Base-by-base conservation (phyloP, 2,888 invertebrate species). In the Sceliomorpha sp. region DNA sequence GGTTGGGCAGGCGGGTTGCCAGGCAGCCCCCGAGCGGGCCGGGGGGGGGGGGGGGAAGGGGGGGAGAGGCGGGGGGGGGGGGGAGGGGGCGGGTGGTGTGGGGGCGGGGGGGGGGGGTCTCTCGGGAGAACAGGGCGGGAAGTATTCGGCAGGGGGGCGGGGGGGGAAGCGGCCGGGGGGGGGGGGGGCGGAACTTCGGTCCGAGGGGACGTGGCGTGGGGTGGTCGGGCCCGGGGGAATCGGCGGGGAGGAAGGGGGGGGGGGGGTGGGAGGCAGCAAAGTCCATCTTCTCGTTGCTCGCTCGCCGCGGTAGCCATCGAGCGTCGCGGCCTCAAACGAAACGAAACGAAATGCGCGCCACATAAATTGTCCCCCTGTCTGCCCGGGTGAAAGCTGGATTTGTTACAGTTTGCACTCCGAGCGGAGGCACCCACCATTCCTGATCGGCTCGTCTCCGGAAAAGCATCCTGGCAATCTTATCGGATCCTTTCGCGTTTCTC, bases 341-440 rank as follows among this genome's bases (percentile, higher is more conserved):
- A 84, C 80, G 77, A 80, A 82, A 83, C 81, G 82, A 83, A 84
- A 84, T 81, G 81, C 82, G 84, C 84, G 85, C 83, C 85, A 86
- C 86, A 87, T 87, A 87, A 87, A 87, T 87, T 86, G 83, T 87
- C 86, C 80, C 79, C 78, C 82, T 85, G 86, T 86, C 87, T 82
- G 78, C 77, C 77, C 78, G 82, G 81, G 84, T 87, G 86, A 87
- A 87, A 87, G 87, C 86, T 87, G 87, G 87, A 87, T 87, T 87
- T 87, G 87, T 87, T 86, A 86, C 84, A 87, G 85, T 87, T 87
- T 86, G 84, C 87, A 86, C 86, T 84, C 81, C n/a, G n/a, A n/a
- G n/a, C n/a, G n/a, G 76, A 63, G 20, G 5, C 20, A 5, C 20
- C 20, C 5, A 5, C 20, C 3, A 4, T 20, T 20, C n/a, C n/a